These are phyloP conservation scores for Pyxicephalus adspersus DNA, from an alignment of 2,113 vertebrate genomes.

Conservation along the genomic window DNA sequence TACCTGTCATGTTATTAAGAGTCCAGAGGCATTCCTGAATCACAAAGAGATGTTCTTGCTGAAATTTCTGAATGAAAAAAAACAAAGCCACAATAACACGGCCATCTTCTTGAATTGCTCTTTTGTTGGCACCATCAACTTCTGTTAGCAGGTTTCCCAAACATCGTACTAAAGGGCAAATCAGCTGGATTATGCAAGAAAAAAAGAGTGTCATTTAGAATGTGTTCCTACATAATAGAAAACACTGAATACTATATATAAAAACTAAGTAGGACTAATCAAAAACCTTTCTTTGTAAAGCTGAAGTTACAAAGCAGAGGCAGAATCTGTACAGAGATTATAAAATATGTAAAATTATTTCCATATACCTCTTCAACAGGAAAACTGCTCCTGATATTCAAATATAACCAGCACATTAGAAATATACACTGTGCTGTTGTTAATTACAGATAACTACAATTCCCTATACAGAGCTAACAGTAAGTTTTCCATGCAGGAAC, in stretches of 20 bases:
- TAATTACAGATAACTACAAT: too few relatives aligned
- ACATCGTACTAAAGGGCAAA: constrained; percentile 87
- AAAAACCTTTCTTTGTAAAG: too few relatives aligned
- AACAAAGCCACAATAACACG: constrained; percentile 78
- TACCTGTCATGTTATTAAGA: constrained; percentile 95
- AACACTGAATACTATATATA: too few relatives aligned
- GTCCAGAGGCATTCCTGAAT: constrained; percentile 87
- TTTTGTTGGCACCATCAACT: constrained; percentile 57
- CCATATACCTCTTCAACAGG: too few relatives aligned
- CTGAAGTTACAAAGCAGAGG: not conserved
- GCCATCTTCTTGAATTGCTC: constrained; percentile 71
- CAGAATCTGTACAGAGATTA: too few relatives aligned
- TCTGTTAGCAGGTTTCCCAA: constrained; percentile 84
- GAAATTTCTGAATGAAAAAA: constrained; percentile 76
- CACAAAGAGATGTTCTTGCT: constrained; percentile 76
- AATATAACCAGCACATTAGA: too few relatives aligned
- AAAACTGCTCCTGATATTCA: too few relatives aligned
- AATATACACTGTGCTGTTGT: too few relatives aligned
- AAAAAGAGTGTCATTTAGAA: not conserved
- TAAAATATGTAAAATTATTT: too few relatives aligned
- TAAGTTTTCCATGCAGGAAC: not conserved
- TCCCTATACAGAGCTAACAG: not conserved
- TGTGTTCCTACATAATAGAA: too few relatives aligned
- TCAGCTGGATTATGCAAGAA: constrained; percentile 70
- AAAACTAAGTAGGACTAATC: too few relatives aligned